Evolutionary conservation across 1,140 invertebrate genomes (phyloP), one percentile per base, ranked within the genome.

Genomic region (Ceratoteleas bidentatus): DNA sequence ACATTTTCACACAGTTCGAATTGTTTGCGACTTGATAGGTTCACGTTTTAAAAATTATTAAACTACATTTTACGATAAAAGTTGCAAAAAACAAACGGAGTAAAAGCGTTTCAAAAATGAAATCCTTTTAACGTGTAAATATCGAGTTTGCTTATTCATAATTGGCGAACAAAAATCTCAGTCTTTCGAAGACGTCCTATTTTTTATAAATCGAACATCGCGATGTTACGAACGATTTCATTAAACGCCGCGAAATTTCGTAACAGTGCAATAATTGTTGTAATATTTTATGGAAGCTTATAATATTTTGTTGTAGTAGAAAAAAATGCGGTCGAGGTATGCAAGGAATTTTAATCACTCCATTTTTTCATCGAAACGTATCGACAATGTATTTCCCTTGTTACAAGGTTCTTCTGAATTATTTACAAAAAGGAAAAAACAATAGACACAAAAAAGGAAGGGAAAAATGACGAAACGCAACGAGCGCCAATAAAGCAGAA

Each of bases 341-440:
- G 60, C 66, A 49, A 74, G 43, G 64, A 68, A 74, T 73, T 74
- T 74, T 73, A 74, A 81, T 69, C 70, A 74, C 47, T 60, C 53
- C 52, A 57, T 66, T 75, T 76, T 75, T 76, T 61, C 54, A 72
- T 76, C 72, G 40, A 62, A 74, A 66, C 52, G 9, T 54, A 76
- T 72, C 65, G 47, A 52, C 65, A 57, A 68, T 62, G 50, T 65
- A 56, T 68, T 76, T 72, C 77, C 36, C 56, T 82, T 77, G 73
- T 64, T 73, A 56, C 73, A 56, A 14, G 13, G 47, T 82, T 82
- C 54, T 70, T 68, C 45, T 73, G 54, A 56, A 66, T 72, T 60
- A 65, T 78, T 64, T 52, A 78, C 43, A 65, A 61, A 60, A 69
- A 65, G 1, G 0, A 65, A 45, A 50, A 16, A 49, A 47, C 62